These are phyloP conservation scores for Drosophila lacicola DNA, from an alignment of 2,888 invertebrate genomes.

Conservation along the genomic window DNA sequence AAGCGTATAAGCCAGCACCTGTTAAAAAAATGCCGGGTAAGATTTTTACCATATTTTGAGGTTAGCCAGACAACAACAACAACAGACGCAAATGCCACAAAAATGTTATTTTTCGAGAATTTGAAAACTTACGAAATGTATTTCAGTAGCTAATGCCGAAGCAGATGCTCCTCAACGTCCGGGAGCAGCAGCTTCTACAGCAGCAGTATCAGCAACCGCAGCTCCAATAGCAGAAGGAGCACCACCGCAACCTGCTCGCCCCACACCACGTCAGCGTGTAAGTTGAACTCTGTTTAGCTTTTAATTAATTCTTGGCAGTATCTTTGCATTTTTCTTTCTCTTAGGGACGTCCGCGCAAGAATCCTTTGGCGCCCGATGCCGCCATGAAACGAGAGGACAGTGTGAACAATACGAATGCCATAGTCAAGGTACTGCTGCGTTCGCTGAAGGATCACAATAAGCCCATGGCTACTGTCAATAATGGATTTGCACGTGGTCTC, in stretches of 20 bases:
- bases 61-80: too few species aligned
- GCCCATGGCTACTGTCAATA: conserved; percentile 3
- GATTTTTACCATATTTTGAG: neutral
- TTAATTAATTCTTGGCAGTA: too few species aligned
- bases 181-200: too few species aligned
- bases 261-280: conserved; percentile 6
- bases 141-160: neutral
- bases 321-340: neutral
- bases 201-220: too few species aligned
- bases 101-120: too few species aligned
- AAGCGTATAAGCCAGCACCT: neutral
- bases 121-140: neutral
- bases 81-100: neutral
- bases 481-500: conserved; percentile 25
- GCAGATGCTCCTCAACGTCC: neutral
- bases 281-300: neutral
- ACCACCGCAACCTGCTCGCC: neutral
- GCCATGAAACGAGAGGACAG: neutral
- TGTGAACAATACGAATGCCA: neutral
- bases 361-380: neutral
- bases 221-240: too few species aligned
- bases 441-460: neutral
- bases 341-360: conserved; percentile 11
- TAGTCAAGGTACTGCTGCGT: conserved; percentile 4
- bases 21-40: neutral